Evolutionary conservation across 2,113 vertebrate species (phyloP).

Genomic region (Rallus limicola): DNA sequence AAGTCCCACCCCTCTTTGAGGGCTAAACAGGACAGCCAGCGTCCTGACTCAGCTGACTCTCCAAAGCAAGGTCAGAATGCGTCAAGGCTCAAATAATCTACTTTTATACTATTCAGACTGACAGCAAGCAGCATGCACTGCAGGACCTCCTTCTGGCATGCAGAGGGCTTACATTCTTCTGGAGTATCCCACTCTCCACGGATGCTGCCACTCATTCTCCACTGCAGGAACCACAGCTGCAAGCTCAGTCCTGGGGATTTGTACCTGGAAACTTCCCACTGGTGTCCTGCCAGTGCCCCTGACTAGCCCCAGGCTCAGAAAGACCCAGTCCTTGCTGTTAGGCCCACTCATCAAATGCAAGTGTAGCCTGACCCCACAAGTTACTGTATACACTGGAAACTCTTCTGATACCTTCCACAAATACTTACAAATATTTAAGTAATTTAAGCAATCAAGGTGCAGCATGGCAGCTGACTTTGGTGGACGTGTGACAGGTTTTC

Average conservation of each 20-base stretch:
- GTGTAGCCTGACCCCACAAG: background rate
- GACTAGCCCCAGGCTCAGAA: background rate
- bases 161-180: background rate
- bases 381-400: background rate
- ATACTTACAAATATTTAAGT: background rate
- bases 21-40: background rate
- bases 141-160: background rate
- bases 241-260: fast-evolving
- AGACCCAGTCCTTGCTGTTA: background rate
- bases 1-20: background rate
- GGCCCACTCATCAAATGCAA: background rate
- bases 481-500: background rate
- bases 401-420: background rate
- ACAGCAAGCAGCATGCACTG: background rate
- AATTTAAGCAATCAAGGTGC: background rate
- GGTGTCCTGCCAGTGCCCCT: background rate
- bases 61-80: background rate
- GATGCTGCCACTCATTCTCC: fast-evolving
- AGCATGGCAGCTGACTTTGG: background rate
- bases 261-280: background rate
- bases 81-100: background rate
- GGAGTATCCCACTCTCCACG: background rate
- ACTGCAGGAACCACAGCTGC: background rate
- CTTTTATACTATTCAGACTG: background rate
- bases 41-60: background rate